Base-by-base conservation (phyloP, 2,888 invertebrate species). In the Drosophila limbata region DNA sequence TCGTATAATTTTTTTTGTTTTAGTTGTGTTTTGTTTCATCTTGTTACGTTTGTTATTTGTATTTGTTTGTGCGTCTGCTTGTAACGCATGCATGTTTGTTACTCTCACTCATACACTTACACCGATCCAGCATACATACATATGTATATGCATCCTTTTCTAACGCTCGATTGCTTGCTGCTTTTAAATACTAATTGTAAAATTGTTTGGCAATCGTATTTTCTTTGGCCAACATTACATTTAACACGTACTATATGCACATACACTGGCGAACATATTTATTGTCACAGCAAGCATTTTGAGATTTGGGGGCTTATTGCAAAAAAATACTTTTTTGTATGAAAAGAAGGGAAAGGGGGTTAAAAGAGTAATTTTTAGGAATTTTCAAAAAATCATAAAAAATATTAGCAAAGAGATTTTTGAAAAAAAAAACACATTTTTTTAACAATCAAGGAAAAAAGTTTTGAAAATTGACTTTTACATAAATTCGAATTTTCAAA, bases 81-180 rank as follows among this genome's bases (percentile, higher is more conserved):
- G 28, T 39, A 28, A 47, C 17, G 35, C 39, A 47, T 33, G 45
- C 55, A 25, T 63, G 33, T 48, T 56, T 48, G 56, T 61, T 48
- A n/a, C 57, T 52, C 45, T 17, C 44, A 39, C 21, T 31, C 19
- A 62, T 60, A 39, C 65, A 21, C 65, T 31, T 21, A 60, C 37
- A 75, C 3, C 11, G 42, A 52, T 37, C 9, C 59, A n/a, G 56
- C 50, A 15, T 51, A 17, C 21, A 37, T 50, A 52, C 51, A 44
- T 48, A 31, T n/a, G 47, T 19, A 59, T 15, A 52, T 75, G 65
- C 76, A 77, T 77, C 70, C 56, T 51, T 60, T 62, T 64, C 47
- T 70, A 67, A 79, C 44, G 55, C 45, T 69, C 72, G 66, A 69
- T 66, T 70, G 80, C 64, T 71, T 55, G 80, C 66, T 65, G 77